Evolutionary conservation across 2,888 invertebrate genomes (phyloP).

Genomic region (Lottia gigantea): DNA sequence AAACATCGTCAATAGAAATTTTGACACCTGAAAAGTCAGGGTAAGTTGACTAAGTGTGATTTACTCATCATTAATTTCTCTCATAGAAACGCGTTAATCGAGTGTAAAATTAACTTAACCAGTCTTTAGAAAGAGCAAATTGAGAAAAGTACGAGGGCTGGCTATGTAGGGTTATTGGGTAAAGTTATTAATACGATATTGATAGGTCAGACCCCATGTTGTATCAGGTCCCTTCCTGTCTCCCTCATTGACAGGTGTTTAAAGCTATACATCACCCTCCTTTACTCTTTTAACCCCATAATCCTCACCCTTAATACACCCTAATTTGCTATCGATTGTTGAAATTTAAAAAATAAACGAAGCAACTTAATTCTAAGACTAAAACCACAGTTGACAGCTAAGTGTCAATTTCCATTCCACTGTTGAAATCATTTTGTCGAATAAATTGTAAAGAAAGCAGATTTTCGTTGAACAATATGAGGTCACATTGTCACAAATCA

Average conservation of each 20-base stretch:
- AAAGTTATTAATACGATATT: no score
- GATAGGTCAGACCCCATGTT: no score
- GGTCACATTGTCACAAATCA: no score
- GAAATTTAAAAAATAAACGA: neutral
- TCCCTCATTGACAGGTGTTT: neutral
- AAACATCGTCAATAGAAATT: neutral
- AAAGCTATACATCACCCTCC: neutral
- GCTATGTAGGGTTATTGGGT: neutral
- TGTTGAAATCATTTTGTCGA: no score
- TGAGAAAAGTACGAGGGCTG: slow-evolving; percentile 10
- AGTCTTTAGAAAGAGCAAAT: neutral
- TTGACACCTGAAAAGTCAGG: slow-evolving; percentile 9
- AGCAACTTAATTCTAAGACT: neutral
- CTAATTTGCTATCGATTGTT: neutral
- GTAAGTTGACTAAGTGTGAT: slow-evolving; percentile 3
- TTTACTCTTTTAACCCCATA: neutral
- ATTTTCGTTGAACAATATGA: no score
- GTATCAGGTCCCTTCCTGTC: no score
- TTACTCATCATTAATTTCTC: neutral
- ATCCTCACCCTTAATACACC: neutral
- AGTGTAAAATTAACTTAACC: slow-evolving; percentile 9
- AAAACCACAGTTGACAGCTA: neutral
- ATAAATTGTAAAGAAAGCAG: no score
- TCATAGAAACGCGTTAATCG: neutral
- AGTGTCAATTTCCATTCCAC: neutral